Evolutionary conservation across 1,140 invertebrate genomes (phyloP).

Genomic region (Tetragonula clypearis): DNA sequence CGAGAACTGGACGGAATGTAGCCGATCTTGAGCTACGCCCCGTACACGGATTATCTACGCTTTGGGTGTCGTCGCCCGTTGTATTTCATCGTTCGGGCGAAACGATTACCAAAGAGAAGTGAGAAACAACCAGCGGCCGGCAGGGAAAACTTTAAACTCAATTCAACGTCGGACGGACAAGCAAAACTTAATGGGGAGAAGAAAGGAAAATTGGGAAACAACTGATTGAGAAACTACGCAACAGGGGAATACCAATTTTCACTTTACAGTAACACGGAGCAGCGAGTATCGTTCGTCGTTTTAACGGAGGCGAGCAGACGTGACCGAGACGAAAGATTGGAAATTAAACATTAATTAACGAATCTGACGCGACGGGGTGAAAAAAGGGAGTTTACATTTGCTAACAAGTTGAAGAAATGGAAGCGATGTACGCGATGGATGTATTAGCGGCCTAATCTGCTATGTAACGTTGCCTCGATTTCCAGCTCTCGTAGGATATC

Average conservation of each 20-base stretch:
- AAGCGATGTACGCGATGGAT: not conserved
- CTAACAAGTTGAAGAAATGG: not conserved
- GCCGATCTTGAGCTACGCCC: not conserved
- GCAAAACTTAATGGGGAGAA: too few species aligned
- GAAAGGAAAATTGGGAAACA: too few species aligned
- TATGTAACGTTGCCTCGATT: constrained; percentile 11
- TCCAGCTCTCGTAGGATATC: constrained; percentile 2
- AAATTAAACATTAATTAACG: not conserved
- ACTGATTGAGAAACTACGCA: too few species aligned
- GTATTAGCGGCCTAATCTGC: not conserved
- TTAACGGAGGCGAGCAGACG: too few species aligned
- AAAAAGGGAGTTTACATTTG: not conserved
- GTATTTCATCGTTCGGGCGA: not conserved
- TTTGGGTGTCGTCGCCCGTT: not conserved
- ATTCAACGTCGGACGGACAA: too few species aligned
- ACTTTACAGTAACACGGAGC: too few species aligned
- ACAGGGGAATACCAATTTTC: too few species aligned
- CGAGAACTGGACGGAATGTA: too few species aligned
- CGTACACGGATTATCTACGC: not conserved
- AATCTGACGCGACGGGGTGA: not conserved
- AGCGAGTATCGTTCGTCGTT: too few species aligned
- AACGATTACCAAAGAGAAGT: not conserved
- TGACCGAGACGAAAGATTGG: not conserved
- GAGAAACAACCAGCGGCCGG: not conserved
- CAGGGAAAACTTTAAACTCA: too few species aligned